Evolutionary conservation across 1,140 invertebrate genomes (phyloP).

Genomic region (Chrysomallon squamiferum): DNA sequence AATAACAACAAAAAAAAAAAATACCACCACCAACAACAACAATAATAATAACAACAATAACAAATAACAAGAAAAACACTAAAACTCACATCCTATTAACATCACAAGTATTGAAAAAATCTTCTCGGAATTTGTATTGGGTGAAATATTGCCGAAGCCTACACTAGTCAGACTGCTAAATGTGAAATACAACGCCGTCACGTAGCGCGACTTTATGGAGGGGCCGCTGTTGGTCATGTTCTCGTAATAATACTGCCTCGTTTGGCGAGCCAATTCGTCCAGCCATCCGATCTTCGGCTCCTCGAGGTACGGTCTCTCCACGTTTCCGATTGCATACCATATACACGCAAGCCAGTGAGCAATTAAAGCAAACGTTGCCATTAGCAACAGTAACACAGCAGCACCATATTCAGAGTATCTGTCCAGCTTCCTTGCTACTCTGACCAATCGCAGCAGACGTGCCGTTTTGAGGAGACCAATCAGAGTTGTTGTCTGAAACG

Average conservation of each 20-base stretch:
- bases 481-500: constrained; percentile 91
- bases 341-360: constrained; percentile 99
- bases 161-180: constrained; percentile 94
- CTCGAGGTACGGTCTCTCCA: constrained; percentile 71
- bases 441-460: constrained; percentile 89
- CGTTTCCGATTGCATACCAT: constrained; percentile 98
- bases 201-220: constrained; percentile 72
- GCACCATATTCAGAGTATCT: constrained; percentile 99
- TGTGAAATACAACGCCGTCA: constrained; percentile 96
- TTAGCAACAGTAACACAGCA: constrained; percentile 92
- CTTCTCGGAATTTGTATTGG: constrained; percentile 94
- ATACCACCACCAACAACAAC: too few species aligned
- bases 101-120: constrained; percentile 68
- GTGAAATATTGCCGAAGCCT: constrained; percentile 98
- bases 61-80: too few species aligned
- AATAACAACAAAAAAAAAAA: too few species aligned
- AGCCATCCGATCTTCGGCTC: constrained; percentile 87
- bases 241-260: constrained; percentile 53
- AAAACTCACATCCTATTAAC: constrained; percentile 64
- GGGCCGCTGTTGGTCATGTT: constrained; percentile 56
- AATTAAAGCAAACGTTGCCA: constrained; percentile 98
- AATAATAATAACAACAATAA: too few species aligned
- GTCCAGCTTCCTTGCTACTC: constrained; percentile 97
- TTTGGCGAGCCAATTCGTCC: constrained; percentile 78
- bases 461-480: constrained; percentile 99